Base-by-base conservation (phyloP, 2,113 vertebrate genomes). In the Hippocampus zosterae region DNA sequence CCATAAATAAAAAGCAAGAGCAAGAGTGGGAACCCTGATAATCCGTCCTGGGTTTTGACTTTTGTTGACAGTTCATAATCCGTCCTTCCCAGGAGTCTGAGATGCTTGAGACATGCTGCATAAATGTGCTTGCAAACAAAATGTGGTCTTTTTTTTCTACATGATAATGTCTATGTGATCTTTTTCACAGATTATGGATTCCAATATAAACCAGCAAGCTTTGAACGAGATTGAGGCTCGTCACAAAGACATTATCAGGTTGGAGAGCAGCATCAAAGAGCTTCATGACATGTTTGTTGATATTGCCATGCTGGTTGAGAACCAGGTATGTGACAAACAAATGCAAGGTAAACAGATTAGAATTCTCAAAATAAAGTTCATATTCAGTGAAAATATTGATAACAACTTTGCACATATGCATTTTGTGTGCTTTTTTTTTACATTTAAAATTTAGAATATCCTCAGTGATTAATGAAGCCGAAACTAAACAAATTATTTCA, bases 291-390 rank as follows among this genome's bases (percentile, higher is more conserved):
- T 98, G 96, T 98, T 98, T 23, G 92, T 97, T 79, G 96, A 98
- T 91, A 97, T 98, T 0, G 96, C 97, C 84, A 96, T 98, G 96
- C 90, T 98, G 80, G 97, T 98, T 80, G 96, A 98, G 91, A 98
- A 94, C 78, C 96, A 97, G 96, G 97, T 97, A 93, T 71, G 7
- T 40, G 50, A 8, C 33, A 53, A 7, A 52, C 11, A 15, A 60
- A 15, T 59, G 27, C 2, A 59, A 29, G 25, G 29, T 7, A 29
- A 59, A 29, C 27, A 59, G 5, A 59, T 59, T 12, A 13, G 1
- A n/a, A n/a, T n/a, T 55, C 13, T 21, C 15, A 1, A 21, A 23
- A 55, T 9, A n/a, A 55, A n/a, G 52, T 8, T 23, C 8, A n/a
- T n/a, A 2, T n/a, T 11, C 23, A 55, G 21, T 4, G 10, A 21